Evolutionary conservation across 64 coral and sea anemone genomes (phyloP), one percentile per base, ranked within the genome.

Genomic region (Orbicella faveolata): DNA sequence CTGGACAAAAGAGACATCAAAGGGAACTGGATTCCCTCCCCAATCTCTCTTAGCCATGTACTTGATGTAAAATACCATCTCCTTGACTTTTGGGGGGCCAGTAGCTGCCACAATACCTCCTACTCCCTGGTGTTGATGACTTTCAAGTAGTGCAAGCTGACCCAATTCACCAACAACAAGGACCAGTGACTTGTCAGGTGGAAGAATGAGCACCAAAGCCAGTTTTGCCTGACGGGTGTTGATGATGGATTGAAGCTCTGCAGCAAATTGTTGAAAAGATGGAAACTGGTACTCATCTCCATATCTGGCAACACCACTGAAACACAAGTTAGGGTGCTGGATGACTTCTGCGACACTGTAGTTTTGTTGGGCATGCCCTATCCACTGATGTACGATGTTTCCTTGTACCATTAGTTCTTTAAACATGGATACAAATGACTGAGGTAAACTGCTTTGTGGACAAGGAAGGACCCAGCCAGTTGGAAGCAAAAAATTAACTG

Each of bases 261-360:
- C 18, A 63, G 87, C 25, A 78, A 77, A 88, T 19, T 61, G 63
- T 21, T 36, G 55, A 41, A 88, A 78, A 34, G 34, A 41, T 21
- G 5, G 34, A 36, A 88, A 77, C 14, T 88, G 87, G 74, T 78
- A 88, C 74, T 88, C 54, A 36, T 77, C 76, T 23, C 87, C 73
- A 66, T 26, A 88, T 78, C 19, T 88, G 3, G 75, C 87, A 19
- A 78, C 55, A 83, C 54, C 53, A 62, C 4, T 20, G 1, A 77
- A 88, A 21, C 74, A 11, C 68, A 88, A 23, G 33, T 6, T 7
- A 41, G 87, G 54, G 63, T 88, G 87, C 19, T 75, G 34, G 36
- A 88, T 62, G 4, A 88, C 25, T 62, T 88, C 87, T 41, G 54
- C 74, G 41, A 74, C 34, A 88, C 87, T 88, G 52, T 78, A 88